Base-by-base conservation (phyloP, 2,113 vertebrate genomes). In the Nothocercus julius region DNA sequence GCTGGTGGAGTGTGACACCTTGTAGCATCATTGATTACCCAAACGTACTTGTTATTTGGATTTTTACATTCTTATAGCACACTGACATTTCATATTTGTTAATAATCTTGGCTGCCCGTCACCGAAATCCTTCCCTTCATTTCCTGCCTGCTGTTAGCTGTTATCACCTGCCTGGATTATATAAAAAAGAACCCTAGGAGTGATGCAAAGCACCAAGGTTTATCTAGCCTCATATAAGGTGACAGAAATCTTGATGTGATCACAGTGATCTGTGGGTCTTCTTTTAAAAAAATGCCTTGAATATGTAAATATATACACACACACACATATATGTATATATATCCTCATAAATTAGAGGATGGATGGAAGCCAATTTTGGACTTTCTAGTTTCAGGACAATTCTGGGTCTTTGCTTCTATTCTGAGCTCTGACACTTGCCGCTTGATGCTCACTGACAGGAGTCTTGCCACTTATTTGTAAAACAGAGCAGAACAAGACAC, bases 241-340 rank as follows among this genome's bases (percentile, higher is more conserved):
- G 68, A 32, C 13, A 24, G 66, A 47, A 68, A 59, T 15, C 28
- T 47, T 40, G 13, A 19, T 17, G 40, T 10, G 17, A 75, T 22
- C 36, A 64, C 0, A 2, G 22, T 19, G 36, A 22, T 0, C 0
- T 8, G 22, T n/a, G 21, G 6, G 15, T 62, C 27, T 7, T 58
- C 11, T 30, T 64, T 28, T 30, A 11, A 49, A 49, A 49, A 49
- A 44, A 16, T 38, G 10, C 12, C 49, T 67, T 24, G 40, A 58
- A 4, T 51, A 17, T 25, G 9, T 67, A 61, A 76, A 25, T 53
- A 27, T 53, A 27, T 53, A 27, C 13, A 13, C 27, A 27, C 9
- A 53, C 19, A 53, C 9, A 27, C 14, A 28, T 54, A 54, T 7
- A 27, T 15, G 10, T 28, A 56, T 56, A 56, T 56, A 56, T 18